These are phyloP conservation scores for Manis crassicaudata DNA, from an alignment of 2,797 vertebrate genomes.

Conservation along the genomic window DNA sequence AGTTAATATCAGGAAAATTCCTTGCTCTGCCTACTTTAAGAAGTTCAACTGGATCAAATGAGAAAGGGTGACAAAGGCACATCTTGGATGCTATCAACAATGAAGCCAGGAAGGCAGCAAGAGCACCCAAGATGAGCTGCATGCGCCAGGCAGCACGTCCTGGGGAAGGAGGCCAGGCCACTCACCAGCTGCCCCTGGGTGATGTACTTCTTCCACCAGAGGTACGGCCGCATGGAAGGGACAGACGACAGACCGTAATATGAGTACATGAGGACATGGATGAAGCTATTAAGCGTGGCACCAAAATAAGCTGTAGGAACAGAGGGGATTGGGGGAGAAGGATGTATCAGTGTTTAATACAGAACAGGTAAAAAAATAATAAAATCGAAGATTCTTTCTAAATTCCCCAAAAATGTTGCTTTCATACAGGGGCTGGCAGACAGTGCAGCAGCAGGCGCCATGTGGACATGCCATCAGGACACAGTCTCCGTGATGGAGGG, in stretches of 20 bases:
- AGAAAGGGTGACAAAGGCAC: background rate
- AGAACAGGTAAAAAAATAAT: background rate
- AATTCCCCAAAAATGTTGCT: background rate
- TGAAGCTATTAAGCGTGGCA: conserved; percentile 95
- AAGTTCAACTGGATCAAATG: background rate
- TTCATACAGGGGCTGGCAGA: background rate
- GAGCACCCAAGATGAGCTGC: background rate
- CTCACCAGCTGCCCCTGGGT: conserved; percentile 98
- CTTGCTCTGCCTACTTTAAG: background rate
- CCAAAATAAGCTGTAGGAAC: conserved; percentile 93
- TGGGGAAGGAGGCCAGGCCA: conserved; percentile 30
- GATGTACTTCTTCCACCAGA: conserved; percentile 99
- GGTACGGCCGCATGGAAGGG: conserved; percentile 94
- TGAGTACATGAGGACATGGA: conserved; percentile 98
- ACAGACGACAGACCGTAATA: conserved; percentile 96
- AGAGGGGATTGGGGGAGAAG: conserved; percentile 12
- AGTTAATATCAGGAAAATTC: background rate
- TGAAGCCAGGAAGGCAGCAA: background rate
- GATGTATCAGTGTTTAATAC: background rate
- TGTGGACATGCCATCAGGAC: fast-evolving
- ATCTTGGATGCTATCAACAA: background rate
- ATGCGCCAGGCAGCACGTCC: background rate
- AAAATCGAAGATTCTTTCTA: background rate
- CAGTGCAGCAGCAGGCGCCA: background rate
- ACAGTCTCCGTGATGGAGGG: background rate